Percentiles rank a stretch among this genome's conserved stretches.
phyloP scores from a whole-genome alignment of 2,113 vertebrate species.

The Vimba vimba region DNA sequence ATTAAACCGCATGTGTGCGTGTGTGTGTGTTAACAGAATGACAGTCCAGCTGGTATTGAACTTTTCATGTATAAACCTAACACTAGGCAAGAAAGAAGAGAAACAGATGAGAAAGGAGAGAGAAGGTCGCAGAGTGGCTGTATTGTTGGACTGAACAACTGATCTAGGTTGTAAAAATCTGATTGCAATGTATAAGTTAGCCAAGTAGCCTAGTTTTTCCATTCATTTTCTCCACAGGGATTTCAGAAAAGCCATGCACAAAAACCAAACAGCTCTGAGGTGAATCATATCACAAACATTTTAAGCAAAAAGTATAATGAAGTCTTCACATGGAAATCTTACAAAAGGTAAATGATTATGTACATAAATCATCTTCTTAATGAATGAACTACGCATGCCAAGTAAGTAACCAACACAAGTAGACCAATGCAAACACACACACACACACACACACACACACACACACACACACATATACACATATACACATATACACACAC shows the following conservation, averaged over 20 bases:
- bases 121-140: background rate
- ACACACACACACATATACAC: too few species aligned
- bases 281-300: background rate
- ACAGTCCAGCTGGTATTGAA: conserved; percentile 37
- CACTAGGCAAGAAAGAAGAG: background rate
- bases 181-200: background rate
- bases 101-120: conserved; percentile 7
- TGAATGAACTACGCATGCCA: background rate
- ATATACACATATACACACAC: too few species aligned
- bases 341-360: background rate
- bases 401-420: too few species aligned
- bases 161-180: background rate
- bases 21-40: conserved; percentile 3
- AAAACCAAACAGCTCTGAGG: too few species aligned
- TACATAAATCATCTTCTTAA: background rate
- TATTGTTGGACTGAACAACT: background rate
- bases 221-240: background rate
- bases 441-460: too few species aligned
- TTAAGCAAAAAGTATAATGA: background rate
- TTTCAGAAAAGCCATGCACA: background rate
- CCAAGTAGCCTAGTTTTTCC: background rate
- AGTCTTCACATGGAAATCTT: background rate
- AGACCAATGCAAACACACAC: too few species aligned
- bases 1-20: conserved; percentile 41
- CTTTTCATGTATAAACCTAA: conserved; percentile 37